Evolutionary conservation across 2,888 invertebrate species (phyloP), one percentile per base, ranked within the genome.

Genomic region (Dastarcus helophoroides): DNA sequence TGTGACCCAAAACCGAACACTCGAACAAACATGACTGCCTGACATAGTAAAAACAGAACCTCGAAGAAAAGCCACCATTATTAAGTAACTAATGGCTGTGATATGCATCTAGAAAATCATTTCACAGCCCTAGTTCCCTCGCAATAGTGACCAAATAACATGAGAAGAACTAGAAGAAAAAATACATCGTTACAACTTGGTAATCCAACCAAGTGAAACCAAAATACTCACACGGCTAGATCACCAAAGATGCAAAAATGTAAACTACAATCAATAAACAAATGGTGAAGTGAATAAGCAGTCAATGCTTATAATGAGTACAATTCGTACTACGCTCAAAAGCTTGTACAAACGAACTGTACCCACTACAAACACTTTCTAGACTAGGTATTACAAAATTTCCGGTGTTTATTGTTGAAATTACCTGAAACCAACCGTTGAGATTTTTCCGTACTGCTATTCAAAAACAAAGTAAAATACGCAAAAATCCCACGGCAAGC

Each of bases 21-120:
- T 41, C 53, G 55, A 48, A 54, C 49, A 49, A 54, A 9, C 3
- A 15, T 26, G 22, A 9, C 15, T 22, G 14, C 33, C 10, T 9
- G 6, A 23, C 9, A 8, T 10, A 9, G 7, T 23, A 6, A 9
- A 23, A 23, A 9, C 6, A 8, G 6, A 5, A 7, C 10, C 10
- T 5, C 6, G 6, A 10, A 9, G 6, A 24, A 13, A 22, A 12
- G 23, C 37, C 28, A 39, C 39, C 45, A 42, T 43, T 36, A 38
- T 56, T 46, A 57, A 58, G 58, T 54, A 55, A 56, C 59, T 59
- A 58, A 53, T 54, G 60, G 58, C 59, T 59, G 60, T 59, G 59
- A 60, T 60, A 60, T 57, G 58, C 42, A 28, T 37, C 27, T 32
- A 40, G 39, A 45, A 47, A 42, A 33, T 27, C 54, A 56, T 44